These are phyloP conservation scores for Steinernema carpocapsae DNA, from an alignment of 2,888 invertebrate genomes.

Conservation along the genomic window DNA sequence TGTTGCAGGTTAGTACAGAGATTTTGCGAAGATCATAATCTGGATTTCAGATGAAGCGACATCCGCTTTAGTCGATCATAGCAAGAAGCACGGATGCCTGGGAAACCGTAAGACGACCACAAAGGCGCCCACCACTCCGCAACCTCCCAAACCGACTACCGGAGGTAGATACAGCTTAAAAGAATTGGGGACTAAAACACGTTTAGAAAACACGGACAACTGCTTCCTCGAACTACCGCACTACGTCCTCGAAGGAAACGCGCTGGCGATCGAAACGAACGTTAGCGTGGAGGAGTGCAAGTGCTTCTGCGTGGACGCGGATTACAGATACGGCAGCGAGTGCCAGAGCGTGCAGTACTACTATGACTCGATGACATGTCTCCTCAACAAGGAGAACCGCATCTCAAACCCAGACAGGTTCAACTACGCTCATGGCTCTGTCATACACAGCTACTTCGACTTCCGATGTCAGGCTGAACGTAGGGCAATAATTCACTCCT, in stretches of 20 bases:
- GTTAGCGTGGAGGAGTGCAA: constrained; percentile 56
- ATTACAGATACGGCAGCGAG: constrained; percentile 58
- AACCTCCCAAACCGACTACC: constrained; percentile 23
- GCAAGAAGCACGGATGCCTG: constrained; percentile 35
- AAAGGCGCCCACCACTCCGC: constrained; percentile 15
- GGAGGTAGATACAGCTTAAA: constrained; percentile 10
- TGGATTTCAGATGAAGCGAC: constrained; percentile 4
- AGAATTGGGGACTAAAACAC: not conserved
- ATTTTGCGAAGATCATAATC: not conserved
- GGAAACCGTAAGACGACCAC: constrained; percentile 14
- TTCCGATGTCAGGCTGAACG: constrained; percentile 60
- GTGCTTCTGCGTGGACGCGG: constrained; percentile 54
- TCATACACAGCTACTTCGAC: constrained; percentile 63
- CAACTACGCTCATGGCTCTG: constrained; percentile 53
- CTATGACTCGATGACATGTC: constrained; percentile 64
- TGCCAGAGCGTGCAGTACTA: constrained; percentile 67
- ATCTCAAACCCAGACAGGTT: constrained; percentile 65
- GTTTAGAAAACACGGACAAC: constrained; percentile 51
- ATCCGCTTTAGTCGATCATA: not conserved
- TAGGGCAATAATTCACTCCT: constrained; percentile 11
- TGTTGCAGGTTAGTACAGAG: constrained; percentile 21
- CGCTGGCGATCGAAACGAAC: constrained; percentile 62
- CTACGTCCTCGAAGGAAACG: constrained; percentile 65
- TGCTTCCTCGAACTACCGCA: constrained; percentile 65
- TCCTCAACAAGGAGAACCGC: constrained; percentile 67